These are phyloP conservation scores for Gastracanthus pulcherrimus DNA, from an alignment of 2,888 invertebrate genomes.

Conservation along the genomic window DNA sequence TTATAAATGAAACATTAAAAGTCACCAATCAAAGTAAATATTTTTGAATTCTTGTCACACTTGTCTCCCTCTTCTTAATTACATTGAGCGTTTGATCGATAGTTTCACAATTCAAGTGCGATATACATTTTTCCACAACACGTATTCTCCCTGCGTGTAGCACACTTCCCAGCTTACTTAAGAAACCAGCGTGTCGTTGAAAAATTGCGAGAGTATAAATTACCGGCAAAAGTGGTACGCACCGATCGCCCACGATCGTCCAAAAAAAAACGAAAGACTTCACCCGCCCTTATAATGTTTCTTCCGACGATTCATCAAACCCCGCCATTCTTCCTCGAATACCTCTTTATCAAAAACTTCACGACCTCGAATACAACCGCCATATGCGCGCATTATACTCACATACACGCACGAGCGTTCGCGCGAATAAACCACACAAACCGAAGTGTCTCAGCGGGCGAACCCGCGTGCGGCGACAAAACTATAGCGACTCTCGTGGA, in stretches of 20 bases:
- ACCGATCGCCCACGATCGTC: not conserved
- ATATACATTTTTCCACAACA: too few species aligned
- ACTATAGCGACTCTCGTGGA: slow-evolving; percentile 15
- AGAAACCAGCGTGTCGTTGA: not conserved
- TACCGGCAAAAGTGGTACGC: not conserved
- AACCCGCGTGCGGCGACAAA: not conserved
- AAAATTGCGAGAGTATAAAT: not conserved
- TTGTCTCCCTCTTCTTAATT: too few species aligned
- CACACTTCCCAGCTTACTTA: too few species aligned
- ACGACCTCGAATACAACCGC: not conserved
- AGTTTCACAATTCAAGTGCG: too few species aligned
- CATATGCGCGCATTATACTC: not conserved
- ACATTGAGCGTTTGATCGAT: too few species aligned
- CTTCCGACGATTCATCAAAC: not conserved
- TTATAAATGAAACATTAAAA: too few species aligned
- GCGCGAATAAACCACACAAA: not conserved
- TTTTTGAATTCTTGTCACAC: too few species aligned
- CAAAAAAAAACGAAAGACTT: not conserved
- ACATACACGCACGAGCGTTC: not conserved
- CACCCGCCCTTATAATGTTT: not conserved
- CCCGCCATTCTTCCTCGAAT: not conserved
- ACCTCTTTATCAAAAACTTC: not conserved
- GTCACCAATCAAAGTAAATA: too few species aligned
- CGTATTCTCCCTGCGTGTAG: too few species aligned
- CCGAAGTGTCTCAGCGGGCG: not conserved